Conservation (phyloP, 2,113 vertebrate genomes). For the Gasterosteus aculeatus region DNA sequence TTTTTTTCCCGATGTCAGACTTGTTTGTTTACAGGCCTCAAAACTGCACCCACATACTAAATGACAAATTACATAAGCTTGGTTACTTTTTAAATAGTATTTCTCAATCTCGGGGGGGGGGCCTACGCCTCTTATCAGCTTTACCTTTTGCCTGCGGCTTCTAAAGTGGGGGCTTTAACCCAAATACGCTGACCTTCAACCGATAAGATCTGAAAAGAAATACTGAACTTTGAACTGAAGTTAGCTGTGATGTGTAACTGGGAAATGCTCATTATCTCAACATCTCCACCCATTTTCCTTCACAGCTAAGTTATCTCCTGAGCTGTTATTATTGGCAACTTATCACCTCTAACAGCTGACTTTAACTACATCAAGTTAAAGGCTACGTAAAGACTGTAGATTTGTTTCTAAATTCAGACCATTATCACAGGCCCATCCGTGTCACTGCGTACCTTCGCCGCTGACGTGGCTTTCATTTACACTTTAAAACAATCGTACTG, state of each 20-base stretch:
- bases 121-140: not conserved
- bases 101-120: not conserved
- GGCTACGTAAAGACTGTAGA: not conserved
- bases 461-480: too few species aligned
- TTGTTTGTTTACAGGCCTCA: not conserved
- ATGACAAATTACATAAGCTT: not conserved
- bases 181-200: not conserved
- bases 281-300: fast-evolving
- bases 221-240: not conserved
- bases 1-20: not conserved
- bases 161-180: not conserved
- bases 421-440: not conserved
- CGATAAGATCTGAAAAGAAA: not conserved
- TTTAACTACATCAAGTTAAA: not conserved
- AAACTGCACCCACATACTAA: not conserved
- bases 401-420: not conserved
- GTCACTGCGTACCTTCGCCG: too few species aligned
- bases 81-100: too few species aligned
- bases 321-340: not conserved
- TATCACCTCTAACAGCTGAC: not conserved
- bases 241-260: not conserved
- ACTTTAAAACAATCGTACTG: too few species aligned
- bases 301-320: not conserved
- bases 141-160: not conserved
- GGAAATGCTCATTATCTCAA: not conserved